Base-by-base conservation (phyloP, 2,113 vertebrate genomes). In the Serinus canaria region DNA sequence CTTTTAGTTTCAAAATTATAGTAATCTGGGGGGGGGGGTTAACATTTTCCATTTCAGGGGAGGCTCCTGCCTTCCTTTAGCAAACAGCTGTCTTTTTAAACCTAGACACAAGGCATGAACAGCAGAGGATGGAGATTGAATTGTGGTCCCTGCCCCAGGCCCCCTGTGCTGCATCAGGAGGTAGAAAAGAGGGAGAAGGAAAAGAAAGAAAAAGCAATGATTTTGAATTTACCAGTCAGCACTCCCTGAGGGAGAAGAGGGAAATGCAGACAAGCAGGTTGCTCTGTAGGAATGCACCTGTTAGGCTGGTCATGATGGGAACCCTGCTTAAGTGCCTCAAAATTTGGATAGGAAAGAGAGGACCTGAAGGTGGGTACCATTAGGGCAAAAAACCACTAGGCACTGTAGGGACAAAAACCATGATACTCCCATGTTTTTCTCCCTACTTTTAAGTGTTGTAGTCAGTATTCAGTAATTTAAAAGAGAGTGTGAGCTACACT, bases 291-390 rank as follows among this genome's bases (percentile, higher is more conserved):
- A 41, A 15, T 2, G 24, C 2, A 1, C 11, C 6, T 41, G 4
- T 13, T n/a, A 49, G 49, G 11, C 0, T 5, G 10, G 5, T 21
- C 1, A 0, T 33, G 15, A n/a, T 31, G 25, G 6, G n/a, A 83
- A 19, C 9, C 15, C 24, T 52, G 50, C 58, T 39, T 20, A 39
- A 67, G 46, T 15, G 13, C 39, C 49, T n/a, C 33, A 47, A 8
- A 68, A 55, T 53, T 2, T 52, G 35, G 15, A 3, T 1, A 39
- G 19, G 74, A 85, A 41, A 60, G 33, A 75, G 15, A 44, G 6
- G 25, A 53, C 4, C 16, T 39, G 68, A 37, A 64, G 27, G 24
- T 66, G 21, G 33, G n/a, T 33, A 44, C 10, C n/a, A 35, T 10
- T 4, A 7, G 50, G 35, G 20, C 6, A 73, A 83, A 63, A 17